Conservation (phyloP, 1,140 invertebrate species). For the Trigoniulus corallinus region DNA sequence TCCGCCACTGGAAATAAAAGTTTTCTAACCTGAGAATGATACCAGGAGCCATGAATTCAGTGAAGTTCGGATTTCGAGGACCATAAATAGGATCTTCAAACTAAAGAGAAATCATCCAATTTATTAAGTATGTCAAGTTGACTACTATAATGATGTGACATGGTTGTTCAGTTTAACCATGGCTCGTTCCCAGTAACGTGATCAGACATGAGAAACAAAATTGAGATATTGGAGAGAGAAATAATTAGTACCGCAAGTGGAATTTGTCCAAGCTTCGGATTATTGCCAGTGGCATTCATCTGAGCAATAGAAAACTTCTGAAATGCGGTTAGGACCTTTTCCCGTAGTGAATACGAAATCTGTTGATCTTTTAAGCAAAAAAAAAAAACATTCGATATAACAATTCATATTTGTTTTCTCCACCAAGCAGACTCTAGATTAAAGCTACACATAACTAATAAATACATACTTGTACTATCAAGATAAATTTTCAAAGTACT, state of each 20-base stretch:
- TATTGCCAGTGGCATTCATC: slow-evolving; percentile 48
- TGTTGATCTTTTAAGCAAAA: slow-evolving; percentile 57
- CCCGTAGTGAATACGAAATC: slow-evolving; percentile 63
- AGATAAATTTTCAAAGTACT: slow-evolving; percentile 68
- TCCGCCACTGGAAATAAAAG: no score
- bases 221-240: no score
- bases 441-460: not conserved
- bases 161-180: no score
- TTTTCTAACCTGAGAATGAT: slow-evolving; percentile 85
- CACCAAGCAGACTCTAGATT: no score
- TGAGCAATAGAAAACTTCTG: slow-evolving; percentile 54
- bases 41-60: slow-evolving; percentile 74
- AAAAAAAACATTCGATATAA: slow-evolving; percentile 5
- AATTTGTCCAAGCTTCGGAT: slow-evolving; percentile 60
- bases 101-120: slow-evolving; percentile 26
- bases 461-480: slow-evolving; percentile 73
- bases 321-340: slow-evolving; percentile 61
- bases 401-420: not conserved
- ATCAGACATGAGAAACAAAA: no score
- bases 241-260: slow-evolving; percentile 41
- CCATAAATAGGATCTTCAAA: slow-evolving; percentile 76
- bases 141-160: no score
- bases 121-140: not conserved
- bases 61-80: slow-evolving; percentile 27
- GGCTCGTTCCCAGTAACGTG: no score